phyloP scores from a whole-genome alignment of 2,113 vertebrate species.

The Ranitomeya variabilis region DNA sequence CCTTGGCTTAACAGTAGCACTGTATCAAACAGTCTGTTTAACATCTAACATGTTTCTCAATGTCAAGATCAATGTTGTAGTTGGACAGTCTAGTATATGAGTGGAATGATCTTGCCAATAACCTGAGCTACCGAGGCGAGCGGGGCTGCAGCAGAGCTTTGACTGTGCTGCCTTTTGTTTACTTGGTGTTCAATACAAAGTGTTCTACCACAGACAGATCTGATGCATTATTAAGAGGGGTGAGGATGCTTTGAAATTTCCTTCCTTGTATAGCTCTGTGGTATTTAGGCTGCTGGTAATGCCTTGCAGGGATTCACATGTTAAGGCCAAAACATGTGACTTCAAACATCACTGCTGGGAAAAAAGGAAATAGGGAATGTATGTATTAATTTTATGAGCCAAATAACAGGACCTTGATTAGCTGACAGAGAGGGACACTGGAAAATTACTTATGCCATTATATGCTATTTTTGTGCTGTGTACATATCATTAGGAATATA shows the following conservation, averaged over 20 bases:
- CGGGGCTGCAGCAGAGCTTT: background rate
- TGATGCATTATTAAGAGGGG: conserved; percentile 52
- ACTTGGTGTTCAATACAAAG: conserved; percentile 36
- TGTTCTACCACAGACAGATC: conserved; percentile 18
- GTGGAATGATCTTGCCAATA: background rate
- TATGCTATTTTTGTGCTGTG: background rate
- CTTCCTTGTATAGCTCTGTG: conserved; percentile 15
- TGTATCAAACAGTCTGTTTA: background rate
- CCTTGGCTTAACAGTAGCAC: background rate
- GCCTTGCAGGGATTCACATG: conserved; percentile 42
- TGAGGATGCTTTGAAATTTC: conserved; percentile 45
- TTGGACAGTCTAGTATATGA: background rate
- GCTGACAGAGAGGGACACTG: background rate
- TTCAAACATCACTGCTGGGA: conserved; percentile 46
- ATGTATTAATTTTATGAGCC: conserved; percentile 24
- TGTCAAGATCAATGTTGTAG: background rate
- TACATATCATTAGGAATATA: background rate
- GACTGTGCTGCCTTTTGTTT: conserved; percentile 42
- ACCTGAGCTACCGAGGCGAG: background rate
- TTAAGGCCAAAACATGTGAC: conserved; percentile 42
- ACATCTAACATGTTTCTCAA: background rate
- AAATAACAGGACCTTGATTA: background rate
- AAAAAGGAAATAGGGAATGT: conserved; percentile 6
- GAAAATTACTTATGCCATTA: background rate
- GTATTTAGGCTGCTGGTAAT: conserved; percentile 27